Evolutionary conservation across 1,140 invertebrate species (phyloP).

Genomic region (Aphaenogaster floridana): DNA sequence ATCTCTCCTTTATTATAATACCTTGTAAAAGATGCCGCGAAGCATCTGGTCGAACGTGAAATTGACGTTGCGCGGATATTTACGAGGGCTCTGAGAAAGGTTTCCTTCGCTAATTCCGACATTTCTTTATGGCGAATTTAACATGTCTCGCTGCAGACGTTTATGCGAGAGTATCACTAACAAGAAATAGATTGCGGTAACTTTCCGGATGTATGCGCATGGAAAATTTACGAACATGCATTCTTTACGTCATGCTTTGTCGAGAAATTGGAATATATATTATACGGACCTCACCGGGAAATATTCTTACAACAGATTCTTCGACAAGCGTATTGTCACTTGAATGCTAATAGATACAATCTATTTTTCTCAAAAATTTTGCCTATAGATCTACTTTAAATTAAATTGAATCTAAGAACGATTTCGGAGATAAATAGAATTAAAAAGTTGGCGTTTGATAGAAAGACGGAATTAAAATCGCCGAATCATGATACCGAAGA

Average conservation of each 20-base stretch:
- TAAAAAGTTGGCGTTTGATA: not conserved
- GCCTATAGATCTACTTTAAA: not conserved
- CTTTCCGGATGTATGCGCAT: not conserved
- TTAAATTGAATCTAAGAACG: not conserved
- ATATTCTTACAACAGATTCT: conserved; percentile 16
- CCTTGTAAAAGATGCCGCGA: not conserved
- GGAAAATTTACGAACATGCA: not conserved
- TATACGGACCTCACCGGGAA: too few species aligned
- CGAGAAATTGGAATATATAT: not conserved
- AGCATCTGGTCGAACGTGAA: not conserved
- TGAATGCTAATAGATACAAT: not conserved
- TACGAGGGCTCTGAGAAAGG: not conserved
- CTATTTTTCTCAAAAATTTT: not conserved
- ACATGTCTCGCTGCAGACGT: not conserved
- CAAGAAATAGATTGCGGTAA: conserved; percentile 26
- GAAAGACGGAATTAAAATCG: not conserved
- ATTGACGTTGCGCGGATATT: conserved; percentile 17
- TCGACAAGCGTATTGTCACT: not conserved
- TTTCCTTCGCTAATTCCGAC: conserved; percentile 2
- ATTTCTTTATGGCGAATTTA: not conserved
- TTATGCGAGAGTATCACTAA: not conserved
- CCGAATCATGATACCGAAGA: not conserved
- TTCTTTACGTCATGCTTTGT: not conserved
- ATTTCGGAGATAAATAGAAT: not conserved
- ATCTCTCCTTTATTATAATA: conserved; percentile 24